Conservation (phyloP, 2,113 vertebrate species). For the Spilogale gracilis region DNA sequence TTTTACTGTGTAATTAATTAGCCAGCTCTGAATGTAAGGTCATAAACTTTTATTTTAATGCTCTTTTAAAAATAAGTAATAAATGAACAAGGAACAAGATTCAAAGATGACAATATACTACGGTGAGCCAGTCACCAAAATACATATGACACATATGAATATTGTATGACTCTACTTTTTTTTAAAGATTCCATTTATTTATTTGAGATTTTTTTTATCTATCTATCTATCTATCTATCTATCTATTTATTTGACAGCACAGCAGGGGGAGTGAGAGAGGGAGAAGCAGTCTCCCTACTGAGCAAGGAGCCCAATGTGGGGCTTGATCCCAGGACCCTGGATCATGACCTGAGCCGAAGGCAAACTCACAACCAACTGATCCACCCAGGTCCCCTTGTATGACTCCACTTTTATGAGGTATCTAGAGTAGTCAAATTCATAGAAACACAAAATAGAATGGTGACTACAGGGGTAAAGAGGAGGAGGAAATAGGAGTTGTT, state of each 20-base stretch:
- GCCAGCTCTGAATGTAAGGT: background rate
- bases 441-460: background rate
- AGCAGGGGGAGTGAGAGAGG: background rate
- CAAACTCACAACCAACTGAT: background rate
- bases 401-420: background rate
- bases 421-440: background rate
- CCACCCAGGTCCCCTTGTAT: no score
- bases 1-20: background rate
- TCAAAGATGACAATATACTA: conserved; percentile 3
- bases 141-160: background rate
- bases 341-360: background rate
- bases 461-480: background rate
- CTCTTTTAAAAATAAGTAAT: conserved; percentile 33
- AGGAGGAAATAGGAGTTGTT: background rate
- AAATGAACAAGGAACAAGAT: conserved; percentile 3
- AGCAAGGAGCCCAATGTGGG: background rate
- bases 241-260: no score
- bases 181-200: no score
- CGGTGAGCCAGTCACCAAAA: background rate
- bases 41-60: conserved; percentile 29
- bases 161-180: background rate
- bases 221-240: no score
- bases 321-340: background rate
- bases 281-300: background rate
- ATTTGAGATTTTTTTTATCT: no score